Evolutionary conservation across 2,797 vertebrate genomes (phyloP).

Genomic region (Sciurus vulgaris): DNA sequence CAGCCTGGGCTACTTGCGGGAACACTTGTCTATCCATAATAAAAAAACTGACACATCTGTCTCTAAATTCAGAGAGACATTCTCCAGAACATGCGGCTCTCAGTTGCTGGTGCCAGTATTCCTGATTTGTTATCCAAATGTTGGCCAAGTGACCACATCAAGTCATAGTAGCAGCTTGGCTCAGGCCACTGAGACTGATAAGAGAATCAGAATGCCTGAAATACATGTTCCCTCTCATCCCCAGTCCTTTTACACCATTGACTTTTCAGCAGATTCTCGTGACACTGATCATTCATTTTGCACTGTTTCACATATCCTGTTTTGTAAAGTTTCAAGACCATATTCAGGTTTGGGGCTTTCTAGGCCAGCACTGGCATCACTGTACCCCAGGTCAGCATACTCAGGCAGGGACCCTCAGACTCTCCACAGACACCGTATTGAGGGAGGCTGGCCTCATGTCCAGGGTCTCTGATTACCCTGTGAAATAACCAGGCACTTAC

Average conservation of each 20-base stretch:
- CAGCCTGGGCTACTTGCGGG: background rate
- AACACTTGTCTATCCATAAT: background rate
- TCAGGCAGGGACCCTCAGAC: background rate
- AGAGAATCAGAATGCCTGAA: background rate
- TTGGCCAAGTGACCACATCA: background rate
- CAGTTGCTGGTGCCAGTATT: background rate
- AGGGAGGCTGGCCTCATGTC: background rate
- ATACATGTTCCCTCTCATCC: rapidly evolving
- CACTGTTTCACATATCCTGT: background rate
- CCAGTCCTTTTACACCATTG: background rate
- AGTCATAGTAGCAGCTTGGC: background rate
- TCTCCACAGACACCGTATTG: too few species aligned
- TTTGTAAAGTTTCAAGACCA: background rate
- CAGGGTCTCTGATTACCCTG: background rate
- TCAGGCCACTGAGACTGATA: background rate
- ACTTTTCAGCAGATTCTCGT: background rate
- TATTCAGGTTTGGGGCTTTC: background rate
- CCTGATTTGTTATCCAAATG: slow-evolving; percentile 73
- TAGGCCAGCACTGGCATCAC: background rate
- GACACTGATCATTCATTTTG: background rate
- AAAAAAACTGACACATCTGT: background rate
- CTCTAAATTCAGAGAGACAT: slow-evolving; percentile 19
- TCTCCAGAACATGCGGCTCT: slow-evolving; percentile 33
- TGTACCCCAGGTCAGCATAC: background rate
- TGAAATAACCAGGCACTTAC: slow-evolving; percentile 54